Conservation (phyloP, 2,888 invertebrate genomes). For the Hypena proboscidalis region DNA sequence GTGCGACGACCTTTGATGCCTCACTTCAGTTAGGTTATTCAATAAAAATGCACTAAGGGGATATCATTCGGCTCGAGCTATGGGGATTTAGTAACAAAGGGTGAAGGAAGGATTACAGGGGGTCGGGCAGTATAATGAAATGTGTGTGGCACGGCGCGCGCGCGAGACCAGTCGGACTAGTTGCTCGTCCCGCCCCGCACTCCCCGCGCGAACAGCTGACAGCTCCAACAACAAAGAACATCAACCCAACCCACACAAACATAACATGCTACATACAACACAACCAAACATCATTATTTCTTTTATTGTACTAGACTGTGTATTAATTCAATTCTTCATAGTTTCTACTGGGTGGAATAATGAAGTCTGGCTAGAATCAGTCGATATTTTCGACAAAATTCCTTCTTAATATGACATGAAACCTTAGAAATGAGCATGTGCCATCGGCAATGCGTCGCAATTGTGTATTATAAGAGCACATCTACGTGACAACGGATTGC, state of each 20-base stretch:
- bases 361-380: conserved; percentile 4
- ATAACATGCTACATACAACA: conserved; percentile 43
- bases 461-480: conserved; percentile 24
- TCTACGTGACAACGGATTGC: conserved; percentile 29
- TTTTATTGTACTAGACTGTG: conserved; percentile 34
- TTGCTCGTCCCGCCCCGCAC: conserved; percentile 48
- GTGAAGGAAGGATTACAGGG: conserved; percentile 20
- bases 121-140: conserved; percentile 14
- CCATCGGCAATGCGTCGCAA: conserved; percentile 12
- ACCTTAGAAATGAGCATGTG: conserved; percentile 9
- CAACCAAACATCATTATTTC: conserved; percentile 40
- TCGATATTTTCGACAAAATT: conserved; percentile 14
- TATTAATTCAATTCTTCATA: conserved; percentile 32
- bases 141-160: conserved; percentile 48
- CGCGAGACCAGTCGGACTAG: conserved; percentile 57
- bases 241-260: conserved; percentile 51
- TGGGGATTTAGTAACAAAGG: conserved; percentile 1
- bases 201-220: conserved; percentile 73
- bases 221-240: conserved; percentile 75
- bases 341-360: conserved; percentile 9
- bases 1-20: conserved; percentile 20
- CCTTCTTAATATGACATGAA: conserved; percentile 2
- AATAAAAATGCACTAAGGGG: conserved; percentile 6
- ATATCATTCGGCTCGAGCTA: conserved; percentile 11
- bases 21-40: neutral